A percentile compares a stretch with the other conserved stretches of the same genome.
These are phyloP conservation scores for Aurelia coerulea DNA, from an alignment of 30 jellyfish, hydroid and myxozoan genomes.

Conservation along the genomic window DNA sequence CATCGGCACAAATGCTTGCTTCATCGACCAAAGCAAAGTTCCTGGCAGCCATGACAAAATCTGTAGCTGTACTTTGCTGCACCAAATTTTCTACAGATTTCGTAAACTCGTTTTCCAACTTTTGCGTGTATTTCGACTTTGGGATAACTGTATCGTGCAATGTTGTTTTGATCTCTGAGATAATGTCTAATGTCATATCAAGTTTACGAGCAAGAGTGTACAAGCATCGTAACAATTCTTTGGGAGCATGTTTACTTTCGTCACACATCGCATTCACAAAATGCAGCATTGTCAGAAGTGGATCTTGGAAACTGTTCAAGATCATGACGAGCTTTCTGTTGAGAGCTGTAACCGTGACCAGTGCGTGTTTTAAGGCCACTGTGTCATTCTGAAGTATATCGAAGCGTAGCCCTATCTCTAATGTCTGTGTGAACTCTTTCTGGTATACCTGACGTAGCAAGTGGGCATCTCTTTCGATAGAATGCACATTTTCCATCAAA, in stretches of 20 bases:
- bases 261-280: neutral
- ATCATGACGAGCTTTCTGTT: constrained; percentile 13
- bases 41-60: constrained; percentile 23
- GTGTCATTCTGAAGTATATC: no score
- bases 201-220: neutral
- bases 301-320: neutral
- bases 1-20: constrained; percentile 4
- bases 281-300: neutral
- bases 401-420: no score
- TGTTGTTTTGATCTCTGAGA: neutral
- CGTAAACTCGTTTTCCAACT: constrained; percentile 7
- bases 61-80: constrained; percentile 12
- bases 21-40: constrained; percentile 21
- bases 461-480: no score
- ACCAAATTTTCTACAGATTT: neutral
- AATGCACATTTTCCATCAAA: no score
- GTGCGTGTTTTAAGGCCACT: no score
- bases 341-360: neutral
- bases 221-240: neutral
- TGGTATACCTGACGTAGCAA: no score
- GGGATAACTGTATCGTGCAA: neutral
- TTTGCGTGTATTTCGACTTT: neutral
- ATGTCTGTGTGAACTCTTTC: no score
- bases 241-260: neutral
- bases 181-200: neutral